Conservation (phyloP, 1,140 invertebrate genomes). For the Carcinoscorpius rotundicauda region DNA sequence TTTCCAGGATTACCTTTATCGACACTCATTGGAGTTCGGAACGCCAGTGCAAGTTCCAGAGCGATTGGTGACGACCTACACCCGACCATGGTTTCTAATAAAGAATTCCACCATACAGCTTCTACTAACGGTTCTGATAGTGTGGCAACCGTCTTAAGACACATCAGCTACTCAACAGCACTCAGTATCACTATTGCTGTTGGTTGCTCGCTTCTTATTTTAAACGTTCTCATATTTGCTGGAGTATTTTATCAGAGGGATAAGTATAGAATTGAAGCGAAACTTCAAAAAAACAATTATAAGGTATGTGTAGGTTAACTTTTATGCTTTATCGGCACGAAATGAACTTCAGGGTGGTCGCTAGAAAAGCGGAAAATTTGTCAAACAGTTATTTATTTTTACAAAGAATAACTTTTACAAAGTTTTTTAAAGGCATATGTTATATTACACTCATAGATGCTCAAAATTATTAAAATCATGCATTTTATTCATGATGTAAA, state of each 20-base stretch:
- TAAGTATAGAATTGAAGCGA: conserved; percentile 60
- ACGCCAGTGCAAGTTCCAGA: neutral
- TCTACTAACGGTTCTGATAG: conserved; percentile 7
- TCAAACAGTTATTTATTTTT: no score
- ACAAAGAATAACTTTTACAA: no score
- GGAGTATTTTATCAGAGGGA: conserved; percentile 79
- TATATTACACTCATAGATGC: no score
- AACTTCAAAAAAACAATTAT: conserved; percentile 58
- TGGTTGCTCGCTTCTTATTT: conserved; percentile 71
- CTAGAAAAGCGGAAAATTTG: no score
- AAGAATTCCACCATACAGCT: neutral
- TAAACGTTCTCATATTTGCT: conserved; percentile 88
- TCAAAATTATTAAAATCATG: no score
- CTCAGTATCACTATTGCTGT: conserved; percentile 85
- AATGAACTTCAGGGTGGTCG: no score
- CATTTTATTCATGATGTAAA: no score
- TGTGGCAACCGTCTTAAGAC: conserved; percentile 23
- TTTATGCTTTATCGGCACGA: no score
- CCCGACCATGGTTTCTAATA: neutral
- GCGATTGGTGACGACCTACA: neutral
- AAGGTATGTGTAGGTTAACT: conserved; percentile 8
- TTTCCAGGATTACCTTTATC: neutral
- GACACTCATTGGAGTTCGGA: neutral
- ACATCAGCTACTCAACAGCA: conserved; percentile 69
- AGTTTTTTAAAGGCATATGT: no score